Conservation (phyloP, 2,797 vertebrate species). For the Rhinogobio ventralis region DNA sequence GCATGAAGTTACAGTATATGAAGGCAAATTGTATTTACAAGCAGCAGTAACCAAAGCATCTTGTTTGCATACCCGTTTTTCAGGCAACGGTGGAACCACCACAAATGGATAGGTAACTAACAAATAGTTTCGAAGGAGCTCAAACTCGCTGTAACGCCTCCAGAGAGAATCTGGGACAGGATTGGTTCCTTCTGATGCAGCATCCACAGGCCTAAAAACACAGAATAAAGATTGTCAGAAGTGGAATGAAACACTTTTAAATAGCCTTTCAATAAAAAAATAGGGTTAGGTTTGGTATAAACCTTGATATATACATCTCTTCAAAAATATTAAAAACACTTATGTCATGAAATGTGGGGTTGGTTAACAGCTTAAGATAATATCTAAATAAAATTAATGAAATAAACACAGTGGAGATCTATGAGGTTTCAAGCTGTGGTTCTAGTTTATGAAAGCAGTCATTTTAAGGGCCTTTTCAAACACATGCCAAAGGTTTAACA, state of each 20-base stretch:
- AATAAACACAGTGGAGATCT: conserved; percentile 28
- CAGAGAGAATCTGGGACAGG: conserved; percentile 89
- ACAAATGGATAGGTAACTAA: conserved; percentile 86
- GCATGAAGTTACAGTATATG: neutral
- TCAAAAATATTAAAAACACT: conserved; percentile 1
- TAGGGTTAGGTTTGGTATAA: neutral
- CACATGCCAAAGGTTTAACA: conserved; percentile 33
- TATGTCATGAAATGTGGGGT: neutral
- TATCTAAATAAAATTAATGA: conserved; percentile 28
- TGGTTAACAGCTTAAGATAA: conserved; percentile 3
- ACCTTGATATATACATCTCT: neutral
- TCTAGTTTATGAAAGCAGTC: conserved; percentile 9
- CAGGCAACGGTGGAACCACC: conserved; percentile 91
- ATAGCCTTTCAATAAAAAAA: neutral
- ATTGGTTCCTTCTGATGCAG: conserved; percentile 80
- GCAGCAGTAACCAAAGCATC: neutral
- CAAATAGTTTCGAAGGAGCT: conserved; percentile 90
- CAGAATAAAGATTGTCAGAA: conserved; percentile 9
- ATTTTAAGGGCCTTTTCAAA: conserved; percentile 33
- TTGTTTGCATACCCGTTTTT: conserved; percentile 88
- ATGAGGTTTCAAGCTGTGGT: neutral
- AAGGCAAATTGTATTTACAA: conserved; percentile 14
- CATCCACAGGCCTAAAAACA: conserved; percentile 83
- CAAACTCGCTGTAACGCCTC: conserved; percentile 97
- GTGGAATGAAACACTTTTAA: neutral